These are phyloP conservation scores for Andrena haemorrhoa DNA, from an alignment of 2,888 invertebrate genomes.

Conservation along the genomic window DNA sequence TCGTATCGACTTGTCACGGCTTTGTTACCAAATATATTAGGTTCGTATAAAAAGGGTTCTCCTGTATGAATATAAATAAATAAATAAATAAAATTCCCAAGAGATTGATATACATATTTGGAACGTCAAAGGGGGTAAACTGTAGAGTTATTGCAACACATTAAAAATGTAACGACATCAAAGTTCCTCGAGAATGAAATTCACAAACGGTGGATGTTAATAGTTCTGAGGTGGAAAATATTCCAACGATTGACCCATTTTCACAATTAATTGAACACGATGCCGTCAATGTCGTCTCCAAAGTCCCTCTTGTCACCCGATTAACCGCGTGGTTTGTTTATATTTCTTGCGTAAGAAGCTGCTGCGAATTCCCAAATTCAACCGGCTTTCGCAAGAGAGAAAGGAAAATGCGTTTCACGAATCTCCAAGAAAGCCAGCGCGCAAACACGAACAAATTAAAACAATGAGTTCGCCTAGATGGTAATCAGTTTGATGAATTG, in stretches of 20 bases:
- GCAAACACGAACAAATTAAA: not conserved
- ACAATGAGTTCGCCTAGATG: not conserved
- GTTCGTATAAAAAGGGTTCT: no score
- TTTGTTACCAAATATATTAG: no score
- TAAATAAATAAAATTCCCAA: no score
- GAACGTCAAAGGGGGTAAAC: no score
- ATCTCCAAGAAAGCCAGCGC: not conserved
- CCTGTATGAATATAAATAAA: no score
- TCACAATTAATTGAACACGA: not conserved
- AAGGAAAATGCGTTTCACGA: constrained; percentile 8
- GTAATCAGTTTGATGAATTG: constrained; percentile 7
- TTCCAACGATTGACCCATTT: not conserved
- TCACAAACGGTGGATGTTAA: no score
- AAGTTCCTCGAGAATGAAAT: not conserved
- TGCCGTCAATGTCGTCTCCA: not conserved
- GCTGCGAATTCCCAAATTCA: constrained; percentile 7
- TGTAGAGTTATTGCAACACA: no score
- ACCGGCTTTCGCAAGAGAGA: not conserved
- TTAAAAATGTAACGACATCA: not conserved
- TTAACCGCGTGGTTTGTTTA: not conserved
- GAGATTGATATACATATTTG: no score
- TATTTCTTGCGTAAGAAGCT: not conserved
- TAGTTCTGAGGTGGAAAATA: no score
- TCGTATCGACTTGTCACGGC: no score
- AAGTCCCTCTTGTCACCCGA: not conserved